These are phyloP conservation scores for Varanus salvator DNA, from an alignment of 2,113 vertebrate species.

Conservation along the genomic window DNA sequence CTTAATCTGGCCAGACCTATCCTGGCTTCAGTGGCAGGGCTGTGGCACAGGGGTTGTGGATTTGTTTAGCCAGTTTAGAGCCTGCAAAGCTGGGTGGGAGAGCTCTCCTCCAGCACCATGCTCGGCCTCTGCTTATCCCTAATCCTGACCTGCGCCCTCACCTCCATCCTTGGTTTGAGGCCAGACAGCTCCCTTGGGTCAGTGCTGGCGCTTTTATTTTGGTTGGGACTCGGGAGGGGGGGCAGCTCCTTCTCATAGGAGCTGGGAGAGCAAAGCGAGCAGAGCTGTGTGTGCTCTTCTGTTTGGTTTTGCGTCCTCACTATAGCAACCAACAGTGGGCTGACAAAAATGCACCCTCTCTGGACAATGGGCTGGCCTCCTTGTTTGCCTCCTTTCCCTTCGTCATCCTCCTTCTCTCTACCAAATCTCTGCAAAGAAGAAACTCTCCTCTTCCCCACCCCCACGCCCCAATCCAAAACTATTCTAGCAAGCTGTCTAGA, in stretches of 20 bases:
- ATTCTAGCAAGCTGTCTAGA: not conserved
- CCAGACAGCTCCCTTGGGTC: slow-evolving; percentile 49
- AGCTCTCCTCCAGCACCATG: not conserved
- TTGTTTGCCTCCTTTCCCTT: slow-evolving; percentile 73
- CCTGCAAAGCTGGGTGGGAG: not conserved
- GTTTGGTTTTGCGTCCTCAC: slow-evolving; percentile 89
- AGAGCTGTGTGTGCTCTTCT: slow-evolving; percentile 86
- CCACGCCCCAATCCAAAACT: not conserved
- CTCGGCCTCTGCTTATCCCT: not conserved
- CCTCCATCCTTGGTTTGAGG: slow-evolving; percentile 9
- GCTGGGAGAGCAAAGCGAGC: slow-evolving; percentile 67
- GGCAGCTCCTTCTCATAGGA: slow-evolving; percentile 54
- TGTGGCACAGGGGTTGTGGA: not conserved
- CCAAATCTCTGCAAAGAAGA: slow-evolving; percentile 53
- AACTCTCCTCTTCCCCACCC: not conserved
- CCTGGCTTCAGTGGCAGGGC: not conserved
- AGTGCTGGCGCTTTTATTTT: slow-evolving; percentile 76
- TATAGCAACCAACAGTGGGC: slow-evolving; percentile 93
- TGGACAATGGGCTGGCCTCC: slow-evolving; percentile 91
- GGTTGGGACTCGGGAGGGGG: slow-evolving; percentile 68
- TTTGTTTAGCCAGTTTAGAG: not conserved
- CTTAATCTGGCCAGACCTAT: not conserved
- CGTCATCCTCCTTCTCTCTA: slow-evolving; percentile 27
- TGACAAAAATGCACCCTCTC: slow-evolving; percentile 93
- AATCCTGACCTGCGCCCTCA: slow-evolving; percentile 17